Base-by-base conservation (phyloP, 2,797 vertebrate genomes). In the Schizopygopsis pylzovi region DNA sequence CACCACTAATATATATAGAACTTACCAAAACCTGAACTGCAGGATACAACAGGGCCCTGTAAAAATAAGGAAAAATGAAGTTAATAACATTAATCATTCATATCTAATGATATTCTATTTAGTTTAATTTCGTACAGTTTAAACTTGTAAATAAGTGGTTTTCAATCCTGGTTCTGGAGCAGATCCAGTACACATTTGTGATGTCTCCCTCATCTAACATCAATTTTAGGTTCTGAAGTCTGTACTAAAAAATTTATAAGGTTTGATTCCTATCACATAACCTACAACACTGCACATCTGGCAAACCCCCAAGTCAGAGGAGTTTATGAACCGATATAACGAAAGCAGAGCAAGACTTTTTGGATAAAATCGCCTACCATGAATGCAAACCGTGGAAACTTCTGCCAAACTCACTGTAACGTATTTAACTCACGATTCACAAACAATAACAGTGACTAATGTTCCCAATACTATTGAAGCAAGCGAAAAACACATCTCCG, bases 1-100 rank as follows among this genome's bases (percentile, higher is more conserved):
- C 28, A 28, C 28, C 28, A 28, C 28, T 28, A 28, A 28, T 28
- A 28, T 28, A 28, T 28, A 28, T 28, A 28, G 1, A 28, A 28
- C 83, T 65, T 88, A 90, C 89, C 89, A 61, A 85, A 88, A 41
- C 22, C 77, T 9, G 77, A 6, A n/a, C 18, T 87, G 15, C 13
- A 56, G 47, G 79, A 81, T 22, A 86, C 68, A 18, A 82, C 81
- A 47, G 86, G 88, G 33, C 84, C 75, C 88, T 89, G 84, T 71
- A n/a, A 37, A 54, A 28, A 6, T 12, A 39, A 2, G 49, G 49
- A 83, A 6, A 15, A 68, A 68, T 45, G 16, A 10, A 22, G 15
- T 37, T 11, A 41, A 81, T 20, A 47, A 45, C 43, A 80, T 16
- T 7, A 4, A 28, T 3, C 39, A 6, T n/a, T 18, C 5, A 12